Evolutionary conservation across 2,888 invertebrate genomes (phyloP), one percentile per base, ranked within the genome.

Genomic region (Synergus laeviventris): DNA sequence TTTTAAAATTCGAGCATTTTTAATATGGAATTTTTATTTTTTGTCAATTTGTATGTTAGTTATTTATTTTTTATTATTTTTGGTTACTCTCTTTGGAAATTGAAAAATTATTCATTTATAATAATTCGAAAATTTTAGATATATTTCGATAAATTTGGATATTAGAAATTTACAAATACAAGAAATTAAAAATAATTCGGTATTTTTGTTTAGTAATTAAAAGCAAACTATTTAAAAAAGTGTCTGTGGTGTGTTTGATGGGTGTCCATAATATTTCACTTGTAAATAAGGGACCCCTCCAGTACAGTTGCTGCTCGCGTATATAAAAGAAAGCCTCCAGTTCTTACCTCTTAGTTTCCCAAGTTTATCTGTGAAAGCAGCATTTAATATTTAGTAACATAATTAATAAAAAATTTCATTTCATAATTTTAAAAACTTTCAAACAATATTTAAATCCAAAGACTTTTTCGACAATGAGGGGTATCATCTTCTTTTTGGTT

Each of bases 401-500:
- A 21, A 11, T 12, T 42, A 36, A 39, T 18, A 1, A 45, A 66
- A 62, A 38, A 14, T 4, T 18, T 24, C 14, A 24, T 14, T 14
- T 24, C 18, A 39, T 11, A 61, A 64, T 64, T 38, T 5, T 42
- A 66, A 38, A 42, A 45, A 45, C 1, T 24, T 66, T 66, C 8
- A 38, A 62, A 38, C 24, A 61, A 16, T 24, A 8, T 38, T 31
- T 16, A 12, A 64, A n/a, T 38, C 31, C 12, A 18, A 36, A 64
- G 2, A 31, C 11, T 8, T 38, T 2, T 64, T 64, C 11, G 36
- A 39, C 11, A 4, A 87, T 86, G 86, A 86, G 83, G 45, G 61
- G 62, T 36, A 76, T 54, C 24, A 64, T 84, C 80, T 78, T 89
- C 74, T 83, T 89, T 56, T 81, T 89, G 61, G 84, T 81, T 18